A percentile compares a stretch with the other conserved stretches of the same genome.
phyloP scores from a whole-genome alignment of 2,113 vertebrate genomes.

The Rallus limicola region DNA sequence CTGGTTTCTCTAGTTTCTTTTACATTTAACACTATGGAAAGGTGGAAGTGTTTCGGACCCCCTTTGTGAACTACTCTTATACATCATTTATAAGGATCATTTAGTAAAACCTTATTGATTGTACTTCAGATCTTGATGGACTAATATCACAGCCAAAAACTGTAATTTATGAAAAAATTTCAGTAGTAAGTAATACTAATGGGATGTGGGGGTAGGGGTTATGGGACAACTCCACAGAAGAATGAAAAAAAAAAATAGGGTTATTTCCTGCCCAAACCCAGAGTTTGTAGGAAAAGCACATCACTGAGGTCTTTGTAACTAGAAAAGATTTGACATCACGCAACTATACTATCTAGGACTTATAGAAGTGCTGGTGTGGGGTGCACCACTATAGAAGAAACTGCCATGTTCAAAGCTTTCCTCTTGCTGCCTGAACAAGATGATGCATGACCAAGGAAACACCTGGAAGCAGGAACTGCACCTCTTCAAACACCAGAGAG shows the following conservation, averaged over 20 bases:
- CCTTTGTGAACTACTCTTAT: neutral
- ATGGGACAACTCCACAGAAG: neutral
- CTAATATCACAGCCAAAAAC: neutral
- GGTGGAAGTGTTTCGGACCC: neutral
- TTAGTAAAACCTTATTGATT: constrained; percentile 2
- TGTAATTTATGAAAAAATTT: neutral
- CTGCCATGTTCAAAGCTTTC: neutral
- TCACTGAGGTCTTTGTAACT: neutral
- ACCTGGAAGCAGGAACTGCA: fast-evolving
- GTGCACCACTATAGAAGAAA: neutral
- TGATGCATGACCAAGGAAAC: neutral
- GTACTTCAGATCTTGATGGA: neutral
- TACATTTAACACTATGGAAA: neutral
- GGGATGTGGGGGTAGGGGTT: neutral
- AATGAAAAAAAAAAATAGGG: neutral
- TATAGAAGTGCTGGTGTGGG: neutral
- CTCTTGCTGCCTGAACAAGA: neutral
- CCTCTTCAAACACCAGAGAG: neutral
- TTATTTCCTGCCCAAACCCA: neutral
- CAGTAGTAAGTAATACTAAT: neutral
- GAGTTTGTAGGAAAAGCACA: neutral
- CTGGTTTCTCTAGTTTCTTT: neutral
- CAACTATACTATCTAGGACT: neutral
- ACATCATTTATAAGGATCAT: neutral
- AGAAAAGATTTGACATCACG: neutral